phyloP scores from a whole-genome alignment of 2,797 vertebrate genomes.

The Artibeus jamaicensis region DNA sequence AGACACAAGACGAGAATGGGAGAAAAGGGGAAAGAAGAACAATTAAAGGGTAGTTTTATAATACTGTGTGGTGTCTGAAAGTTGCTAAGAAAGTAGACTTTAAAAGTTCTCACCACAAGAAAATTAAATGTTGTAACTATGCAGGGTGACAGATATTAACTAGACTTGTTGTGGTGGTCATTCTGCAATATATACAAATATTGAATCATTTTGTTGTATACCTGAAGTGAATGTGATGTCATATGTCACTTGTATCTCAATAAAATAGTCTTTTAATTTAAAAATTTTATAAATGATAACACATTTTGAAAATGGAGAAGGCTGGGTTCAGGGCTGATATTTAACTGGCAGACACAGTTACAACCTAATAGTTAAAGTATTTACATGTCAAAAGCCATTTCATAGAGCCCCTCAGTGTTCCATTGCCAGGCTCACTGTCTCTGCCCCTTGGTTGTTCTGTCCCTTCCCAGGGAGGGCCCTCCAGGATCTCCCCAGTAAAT shows the following conservation, averaged over 20 bases:
- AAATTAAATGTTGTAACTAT: neutral
- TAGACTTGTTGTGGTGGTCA: neutral
- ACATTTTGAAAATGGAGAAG: neutral
- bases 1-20: neutral
- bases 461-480: neutral
- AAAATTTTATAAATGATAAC: neutral
- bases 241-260: neutral
- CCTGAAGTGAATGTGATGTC: neutral
- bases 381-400: neutral
- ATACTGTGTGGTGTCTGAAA: neutral
- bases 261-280: neutral
- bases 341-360: neutral
- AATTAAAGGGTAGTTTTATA: neutral
- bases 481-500: neutral
- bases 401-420: neutral
- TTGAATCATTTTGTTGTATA: neutral
- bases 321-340: neutral
- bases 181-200: neutral
- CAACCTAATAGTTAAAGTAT: neutral
- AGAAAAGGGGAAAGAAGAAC: neutral
- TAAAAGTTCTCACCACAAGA: neutral
- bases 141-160: neutral
- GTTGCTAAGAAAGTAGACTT: neutral
- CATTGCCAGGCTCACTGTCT: neutral
- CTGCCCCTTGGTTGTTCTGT: neutral